phyloP scores from a whole-genome alignment of 2,113 vertebrate genomes.

The Alosa alosa region DNA sequence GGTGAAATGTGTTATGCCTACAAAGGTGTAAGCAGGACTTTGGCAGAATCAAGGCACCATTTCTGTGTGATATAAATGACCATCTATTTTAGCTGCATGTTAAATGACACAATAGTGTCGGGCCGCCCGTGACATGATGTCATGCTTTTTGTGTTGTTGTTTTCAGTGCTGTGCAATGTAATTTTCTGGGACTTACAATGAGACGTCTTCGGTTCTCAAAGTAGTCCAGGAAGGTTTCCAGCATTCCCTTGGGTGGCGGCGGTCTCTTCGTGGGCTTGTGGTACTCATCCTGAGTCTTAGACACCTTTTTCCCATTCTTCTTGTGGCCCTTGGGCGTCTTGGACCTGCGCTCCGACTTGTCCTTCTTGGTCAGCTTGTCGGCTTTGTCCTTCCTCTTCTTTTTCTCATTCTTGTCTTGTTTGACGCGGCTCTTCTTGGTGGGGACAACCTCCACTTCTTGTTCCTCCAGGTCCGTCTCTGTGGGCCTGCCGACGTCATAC shows the following conservation, averaged over 20 bases:
- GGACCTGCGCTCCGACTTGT: constrained; percentile 79
- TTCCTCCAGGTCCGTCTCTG: constrained; percentile 70
- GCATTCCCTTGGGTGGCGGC: constrained; percentile 68
- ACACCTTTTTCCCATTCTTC: constrained; percentile 79
- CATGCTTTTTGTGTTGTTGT: neutral
- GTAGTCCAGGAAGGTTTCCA: constrained; percentile 82
- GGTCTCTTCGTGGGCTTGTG: constrained; percentile 76
- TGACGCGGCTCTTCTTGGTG: constrained; percentile 77
- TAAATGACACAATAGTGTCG: neutral
- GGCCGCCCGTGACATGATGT: neutral
- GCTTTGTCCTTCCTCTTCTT: constrained; percentile 84
- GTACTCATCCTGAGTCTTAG: constrained; percentile 71
- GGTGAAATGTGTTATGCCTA: neutral
- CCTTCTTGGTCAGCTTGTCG: constrained; percentile 80
- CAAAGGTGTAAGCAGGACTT: neutral
- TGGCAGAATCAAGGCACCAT: neutral
- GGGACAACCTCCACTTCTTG: constrained; percentile 59
- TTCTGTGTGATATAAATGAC: neutral
- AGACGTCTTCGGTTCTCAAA: constrained; percentile 92
- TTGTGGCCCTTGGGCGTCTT: constrained; percentile 78
- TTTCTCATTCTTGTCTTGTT: constrained; percentile 80
- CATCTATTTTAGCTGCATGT: neutral
- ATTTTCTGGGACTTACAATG: constrained; percentile 80
- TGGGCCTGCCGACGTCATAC: constrained; percentile 69
- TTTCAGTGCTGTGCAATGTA: neutral